A percentile compares a stretch with the other conserved stretches of the same genome.
Evolutionary conservation across 2,797 vertebrate species (phyloP).

Genomic region (Mus caroli): DNA sequence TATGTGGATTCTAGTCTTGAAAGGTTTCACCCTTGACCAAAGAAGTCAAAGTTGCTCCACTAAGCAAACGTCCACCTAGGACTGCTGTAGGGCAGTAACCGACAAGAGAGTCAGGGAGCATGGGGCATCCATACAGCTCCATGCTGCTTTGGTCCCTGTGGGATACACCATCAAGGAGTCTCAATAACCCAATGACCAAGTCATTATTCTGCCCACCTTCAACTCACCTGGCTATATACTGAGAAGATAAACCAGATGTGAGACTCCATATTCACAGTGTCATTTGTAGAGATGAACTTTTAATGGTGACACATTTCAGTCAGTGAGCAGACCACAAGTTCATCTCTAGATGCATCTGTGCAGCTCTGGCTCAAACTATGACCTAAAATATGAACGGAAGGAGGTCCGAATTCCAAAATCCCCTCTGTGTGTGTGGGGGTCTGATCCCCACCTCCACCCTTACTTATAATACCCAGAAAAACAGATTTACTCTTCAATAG

Average conservation of each 20-base stretch:
- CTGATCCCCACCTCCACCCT: not conserved
- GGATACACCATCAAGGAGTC: not conserved
- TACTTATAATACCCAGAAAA: not conserved
- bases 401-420: not conserved
- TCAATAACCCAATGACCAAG: no score
- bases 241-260: not conserved
- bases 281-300: not conserved
- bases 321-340: not conserved
- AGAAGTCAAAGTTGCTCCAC: not conserved
- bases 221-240: not conserved
- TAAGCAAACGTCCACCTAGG: not conserved
- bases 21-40: not conserved
- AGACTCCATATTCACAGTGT: not conserved
- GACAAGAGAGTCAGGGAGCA: not conserved
- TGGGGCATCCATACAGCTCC: not conserved
- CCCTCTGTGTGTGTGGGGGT: not conserved
- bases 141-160: not conserved
- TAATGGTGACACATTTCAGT: not conserved
- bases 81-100: fast-evolving
- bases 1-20: not conserved
- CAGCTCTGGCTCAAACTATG: not conserved
- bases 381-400: not conserved
- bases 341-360: not conserved
- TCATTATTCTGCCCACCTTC: not conserved
- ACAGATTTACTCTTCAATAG: not conserved